Base-by-base conservation (phyloP, 2,797 vertebrate genomes). In the Chelonia mydas region DNA sequence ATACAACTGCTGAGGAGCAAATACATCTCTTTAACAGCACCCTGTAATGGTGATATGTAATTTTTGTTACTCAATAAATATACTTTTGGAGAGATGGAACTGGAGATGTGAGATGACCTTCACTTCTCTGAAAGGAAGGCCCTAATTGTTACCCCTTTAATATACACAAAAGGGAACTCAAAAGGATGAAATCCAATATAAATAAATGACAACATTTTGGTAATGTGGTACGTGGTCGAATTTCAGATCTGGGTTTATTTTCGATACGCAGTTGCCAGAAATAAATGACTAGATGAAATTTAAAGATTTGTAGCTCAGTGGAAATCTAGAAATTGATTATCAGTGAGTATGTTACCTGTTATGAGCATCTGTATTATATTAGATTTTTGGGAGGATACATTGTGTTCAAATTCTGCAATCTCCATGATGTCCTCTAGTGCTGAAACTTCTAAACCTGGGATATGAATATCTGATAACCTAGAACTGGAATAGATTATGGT, bases 21-120 rank as follows among this genome's bases (percentile, higher is more conserved):
- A 87, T 65, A 96, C 96, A 97, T 96, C 83, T 95, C 84, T 96
- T 87, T 84, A 6, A 76, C 51, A 92, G 83, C 93, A 92, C 94
- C 94, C 92, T 89, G n/a, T 54, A 97, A 86, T 87, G 95, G 90
- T 96, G 94, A 95, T 97, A 94, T 97, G 86, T 96, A 96, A 93
- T 96, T 97, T 97, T 87, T 90, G 89, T 97, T 89, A 97, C 96
- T 97, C 95, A 97, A 88, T 97, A 95, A 93, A 45, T 87, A 93
- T 76, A 83, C 86, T 83, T 92, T 59, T 9, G 88, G 61, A 95
- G 96, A 37, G 86, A 78, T 72, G 88, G n/a, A 82, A 65, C 96
- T 91, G 86, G 80, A 0, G 95, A 97, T 94, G 94, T 97, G 57
- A 86, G 87, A 23, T 91, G 93, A 93, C 93, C 95, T 97, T 93